A percentile compares a stretch with the other conserved stretches of the same genome.
Evolutionary conservation across 2,113 vertebrate species (phyloP).

Genomic region (Cercocebus atys): DNA sequence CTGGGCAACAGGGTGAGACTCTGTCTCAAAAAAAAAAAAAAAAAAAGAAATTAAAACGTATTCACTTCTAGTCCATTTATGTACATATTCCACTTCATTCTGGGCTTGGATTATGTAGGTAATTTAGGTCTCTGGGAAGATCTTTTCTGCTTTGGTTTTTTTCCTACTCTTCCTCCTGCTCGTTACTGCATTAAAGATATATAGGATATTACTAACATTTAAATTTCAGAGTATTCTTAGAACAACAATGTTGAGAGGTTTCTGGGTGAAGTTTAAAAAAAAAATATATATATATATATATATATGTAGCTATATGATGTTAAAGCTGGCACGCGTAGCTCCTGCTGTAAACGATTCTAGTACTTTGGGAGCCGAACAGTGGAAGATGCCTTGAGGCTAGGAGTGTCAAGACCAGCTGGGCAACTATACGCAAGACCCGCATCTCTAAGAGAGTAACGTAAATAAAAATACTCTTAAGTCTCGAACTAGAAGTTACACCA

Average conservation of each 20-base stretch:
- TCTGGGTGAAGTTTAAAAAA: background rate
- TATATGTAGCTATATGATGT: too few relatives aligned
- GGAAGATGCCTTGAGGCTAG: too few relatives aligned
- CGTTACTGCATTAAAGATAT: background rate
- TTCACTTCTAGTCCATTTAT: background rate
- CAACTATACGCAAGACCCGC: too few relatives aligned
- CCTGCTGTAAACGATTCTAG: too few relatives aligned
- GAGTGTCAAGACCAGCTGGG: too few relatives aligned
- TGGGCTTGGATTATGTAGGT: background rate
- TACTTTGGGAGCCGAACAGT: too few relatives aligned
- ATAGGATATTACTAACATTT: background rate
- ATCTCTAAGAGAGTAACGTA: too few relatives aligned
- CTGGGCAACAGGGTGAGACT: too few relatives aligned
- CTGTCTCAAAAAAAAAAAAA: too few relatives aligned
- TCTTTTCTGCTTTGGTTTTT: background rate
- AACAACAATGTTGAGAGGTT: background rate
- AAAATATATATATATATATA: background rate
- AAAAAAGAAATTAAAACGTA: background rate
- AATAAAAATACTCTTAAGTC: background rate
- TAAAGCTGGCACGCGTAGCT: too few relatives aligned
- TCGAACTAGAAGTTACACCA: constrained; percentile 11
- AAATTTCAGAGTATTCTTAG: background rate
- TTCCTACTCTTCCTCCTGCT: background rate
- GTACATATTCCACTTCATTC: background rate
- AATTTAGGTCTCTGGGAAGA: constrained; percentile 1